Evolutionary conservation across 2,888 invertebrate species (phyloP), one percentile per base, ranked within the genome.

Genomic region (Conus canariensis): DNA sequence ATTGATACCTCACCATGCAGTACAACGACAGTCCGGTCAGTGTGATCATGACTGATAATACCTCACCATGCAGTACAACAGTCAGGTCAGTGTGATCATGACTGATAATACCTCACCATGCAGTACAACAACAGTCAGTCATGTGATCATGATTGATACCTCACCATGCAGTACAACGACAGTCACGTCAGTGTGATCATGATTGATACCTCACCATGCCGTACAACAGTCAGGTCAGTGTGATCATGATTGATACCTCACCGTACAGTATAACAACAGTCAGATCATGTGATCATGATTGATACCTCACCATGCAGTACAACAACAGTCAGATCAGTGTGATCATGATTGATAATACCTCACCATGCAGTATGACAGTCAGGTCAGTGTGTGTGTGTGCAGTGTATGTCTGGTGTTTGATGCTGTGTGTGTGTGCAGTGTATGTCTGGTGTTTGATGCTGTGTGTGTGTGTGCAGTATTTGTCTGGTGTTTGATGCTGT

Each of bases 61-160:
- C 30, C 30, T 30, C 30, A 30, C 30, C 30, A 30, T 30, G 30
- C 30, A 30, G 30, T 30, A 30, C 30, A 30, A 30, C 30, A 30
- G 30, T 30, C 30, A 30, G 30, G 30, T 30, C 30, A 30, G 30
- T 30, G 30, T 30, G 30, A 30, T 30, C 30, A 30, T 30, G 30
- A 30, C 2, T 30, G 30, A 30, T 30, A 30, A 30, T 30, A 30
- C 30, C 30, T 30, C 30, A 30, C 30, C 30, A 97, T 99, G 95
- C 98, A 98, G 96, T 98, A 98, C 97, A 99, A 99, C 97, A 99
- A 99, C 96, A 99, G 99, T 97, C 98, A 99, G 99, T 99, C 97
- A 16, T 64, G 64, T 64, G 45, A 45, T 45, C 45, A 45, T 45
- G 45, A 45, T 45, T 45, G 45, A 45, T 45, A 97, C 94, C 97